A percentile compares a stretch with the other conserved stretches of the same genome.
These are phyloP conservation scores for Halocynthia aurantium DNA, from an alignment of 23 tunicate species.

Conservation along the genomic window DNA sequence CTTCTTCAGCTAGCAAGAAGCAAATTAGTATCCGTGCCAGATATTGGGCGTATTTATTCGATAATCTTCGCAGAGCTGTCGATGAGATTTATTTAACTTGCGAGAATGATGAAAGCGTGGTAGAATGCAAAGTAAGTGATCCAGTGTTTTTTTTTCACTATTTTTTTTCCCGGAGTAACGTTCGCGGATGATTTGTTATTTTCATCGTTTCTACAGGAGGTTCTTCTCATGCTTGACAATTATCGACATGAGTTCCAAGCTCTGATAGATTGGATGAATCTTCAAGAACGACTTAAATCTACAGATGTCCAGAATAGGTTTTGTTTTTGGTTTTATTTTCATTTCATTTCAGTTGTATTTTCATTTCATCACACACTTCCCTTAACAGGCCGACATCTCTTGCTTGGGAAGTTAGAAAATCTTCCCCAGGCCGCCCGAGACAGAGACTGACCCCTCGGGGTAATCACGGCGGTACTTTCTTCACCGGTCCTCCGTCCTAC, in stretches of 20 bases:
- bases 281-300: slow-evolving; percentile 74
- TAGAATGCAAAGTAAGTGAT: slow-evolving; percentile 83
- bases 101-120: slow-evolving; percentile 85
- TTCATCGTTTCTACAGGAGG: slow-evolving; percentile 41
- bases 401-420: slow-evolving; percentile 96
- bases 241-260: slow-evolving; percentile 93
- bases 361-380: too few relatives aligned
- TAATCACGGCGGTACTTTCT: background rate
- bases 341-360: too few relatives aligned
- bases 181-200: background rate
- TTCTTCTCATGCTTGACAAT: slow-evolving; percentile 76
- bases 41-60: slow-evolving; percentile 94
- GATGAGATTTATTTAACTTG: slow-evolving; percentile 97
- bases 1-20: slow-evolving; percentile 26
- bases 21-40: slow-evolving; percentile 81
- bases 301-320: slow-evolving; percentile 78
- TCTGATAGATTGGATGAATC: slow-evolving; percentile 83
- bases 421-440: slow-evolving; percentile 90
- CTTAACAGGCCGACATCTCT: slow-evolving; percentile 70
- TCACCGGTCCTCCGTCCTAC: background rate
- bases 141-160: background rate
- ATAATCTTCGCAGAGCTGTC: slow-evolving; percentile 85
- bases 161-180: background rate
- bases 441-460: slow-evolving; percentile 52
- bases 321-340: background rate